These are phyloP conservation scores for Chaetops frenatus DNA, from an alignment of 2,113 vertebrate species.

Conservation along the genomic window DNA sequence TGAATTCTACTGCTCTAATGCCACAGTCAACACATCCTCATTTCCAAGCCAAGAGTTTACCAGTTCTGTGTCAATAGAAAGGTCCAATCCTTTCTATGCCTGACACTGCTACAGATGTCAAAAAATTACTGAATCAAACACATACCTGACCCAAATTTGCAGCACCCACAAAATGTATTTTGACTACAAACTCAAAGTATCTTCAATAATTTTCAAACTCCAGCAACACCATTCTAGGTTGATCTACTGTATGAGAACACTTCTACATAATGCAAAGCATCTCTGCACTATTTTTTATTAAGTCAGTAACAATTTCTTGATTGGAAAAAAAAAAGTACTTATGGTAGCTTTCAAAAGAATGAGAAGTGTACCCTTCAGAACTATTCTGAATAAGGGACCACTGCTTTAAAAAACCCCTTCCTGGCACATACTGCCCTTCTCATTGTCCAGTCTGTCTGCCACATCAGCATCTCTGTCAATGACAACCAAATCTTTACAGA, in stretches of 20 bases:
- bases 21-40: neutral
- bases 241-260: neutral
- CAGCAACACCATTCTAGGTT: neutral
- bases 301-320: neutral
- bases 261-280: neutral
- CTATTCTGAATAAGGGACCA: neutral
- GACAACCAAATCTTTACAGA: neutral
- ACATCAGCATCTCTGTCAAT: neutral
- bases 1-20: neutral
- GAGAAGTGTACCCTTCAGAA: neutral
- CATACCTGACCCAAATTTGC: neutral
- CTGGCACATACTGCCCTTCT: neutral
- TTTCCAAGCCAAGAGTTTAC: neutral
- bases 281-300: neutral
- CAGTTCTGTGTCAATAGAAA: neutral
- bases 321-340: neutral
- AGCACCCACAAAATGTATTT: neutral
- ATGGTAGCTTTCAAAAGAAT: neutral
- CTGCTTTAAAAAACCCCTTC: neutral
- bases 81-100: neutral
- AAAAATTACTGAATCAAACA: neutral
- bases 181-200: neutral
- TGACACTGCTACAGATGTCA: neutral
- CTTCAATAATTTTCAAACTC: neutral
- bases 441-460: neutral